phyloP scores from a whole-genome alignment of 2,113 vertebrate genomes.

The Struthio camelus region DNA sequence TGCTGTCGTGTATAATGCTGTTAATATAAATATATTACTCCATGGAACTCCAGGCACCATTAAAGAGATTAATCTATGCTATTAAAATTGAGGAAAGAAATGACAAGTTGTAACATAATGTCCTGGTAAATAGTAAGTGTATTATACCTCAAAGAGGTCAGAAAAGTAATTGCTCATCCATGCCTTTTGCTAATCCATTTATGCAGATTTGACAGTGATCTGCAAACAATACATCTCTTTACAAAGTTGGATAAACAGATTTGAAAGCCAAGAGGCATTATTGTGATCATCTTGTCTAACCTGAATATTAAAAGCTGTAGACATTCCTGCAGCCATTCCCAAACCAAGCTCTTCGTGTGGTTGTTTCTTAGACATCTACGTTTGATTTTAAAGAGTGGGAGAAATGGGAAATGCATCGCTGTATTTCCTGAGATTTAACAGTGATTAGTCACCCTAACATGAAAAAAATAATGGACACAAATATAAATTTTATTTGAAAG shows the following conservation, averaged over 20 bases:
- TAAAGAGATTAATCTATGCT: conserved; percentile 24
- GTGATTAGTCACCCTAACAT: not conserved
- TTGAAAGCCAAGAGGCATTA: conserved; percentile 28
- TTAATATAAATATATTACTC: conserved; percentile 54
- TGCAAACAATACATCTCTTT: conserved; percentile 40
- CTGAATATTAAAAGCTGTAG: conserved; percentile 2
- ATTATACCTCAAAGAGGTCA: conserved; percentile 24
- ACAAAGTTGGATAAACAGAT: conserved; percentile 37
- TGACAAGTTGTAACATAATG: conserved; percentile 34
- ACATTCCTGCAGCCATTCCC: not conserved
- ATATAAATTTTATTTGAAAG: not conserved
- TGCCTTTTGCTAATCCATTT: conserved; percentile 53
- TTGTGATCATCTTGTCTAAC: conserved; percentile 21
- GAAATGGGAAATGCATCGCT: not conserved
- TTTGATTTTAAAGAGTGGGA: not conserved
- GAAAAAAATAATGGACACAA: not conserved
- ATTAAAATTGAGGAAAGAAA: conserved; percentile 26
- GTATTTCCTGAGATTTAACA: not conserved
- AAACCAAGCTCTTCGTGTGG: not conserved
- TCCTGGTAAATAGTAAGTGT: conserved; percentile 21
- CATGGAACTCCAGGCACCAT: not conserved
- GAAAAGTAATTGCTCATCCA: conserved; percentile 38
- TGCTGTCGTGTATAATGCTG: conserved; percentile 36
- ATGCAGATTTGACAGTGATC: conserved; percentile 58
- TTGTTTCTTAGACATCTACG: not conserved